Percentiles rank a stretch among this genome's conserved stretches.
Evolutionary conservation across 92 coral and sea anemone genomes (phyloP).

Genomic region (Phenganax stokvisi): DNA sequence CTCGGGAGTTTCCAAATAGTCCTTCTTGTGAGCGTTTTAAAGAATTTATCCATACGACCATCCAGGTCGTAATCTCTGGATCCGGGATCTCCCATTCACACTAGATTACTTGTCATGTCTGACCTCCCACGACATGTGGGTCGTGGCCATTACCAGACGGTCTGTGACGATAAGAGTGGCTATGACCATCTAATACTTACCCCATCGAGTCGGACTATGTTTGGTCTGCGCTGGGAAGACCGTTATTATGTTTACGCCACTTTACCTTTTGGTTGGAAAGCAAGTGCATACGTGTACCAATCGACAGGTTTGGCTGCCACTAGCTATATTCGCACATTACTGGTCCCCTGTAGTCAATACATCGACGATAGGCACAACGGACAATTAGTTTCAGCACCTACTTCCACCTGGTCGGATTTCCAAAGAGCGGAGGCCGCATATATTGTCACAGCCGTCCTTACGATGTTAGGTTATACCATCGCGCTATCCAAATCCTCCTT

Average conservation of each 20-base stretch:
- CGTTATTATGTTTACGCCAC: conserved; percentile 45
- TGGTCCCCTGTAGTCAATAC: conserved; percentile 52
- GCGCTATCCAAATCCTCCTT: conserved; percentile 50
- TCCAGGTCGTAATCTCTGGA: conserved; percentile 52
- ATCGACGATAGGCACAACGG: conserved; percentile 60
- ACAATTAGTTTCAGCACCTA: conserved; percentile 41
- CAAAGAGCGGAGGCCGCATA: conserved; percentile 51
- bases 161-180: conserved; percentile 63
- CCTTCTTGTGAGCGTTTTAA: conserved; percentile 43
- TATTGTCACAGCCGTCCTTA: conserved; percentile 48
- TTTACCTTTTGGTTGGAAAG: conserved; percentile 66
- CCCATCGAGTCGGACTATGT: conserved; percentile 49
- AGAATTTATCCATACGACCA: conserved; percentile 49
- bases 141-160: conserved; percentile 53
- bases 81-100: conserved; percentile 51
- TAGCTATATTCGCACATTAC: conserved; percentile 39
- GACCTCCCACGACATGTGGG: conserved; percentile 59
- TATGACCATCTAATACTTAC: conserved; percentile 51
- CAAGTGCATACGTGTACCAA: conserved; percentile 56
- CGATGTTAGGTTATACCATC: conserved; percentile 54
- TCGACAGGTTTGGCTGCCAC: conserved; percentile 49
- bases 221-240: conserved; percentile 56
- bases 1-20: conserved; percentile 47
- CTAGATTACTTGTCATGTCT: conserved; percentile 37
- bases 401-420: conserved; percentile 33